A percentile compares a stretch with the other conserved stretches of the same genome.
phyloP scores from a whole-genome alignment of 2,113 vertebrate species.

The Muntiacus muntjak region DNA sequence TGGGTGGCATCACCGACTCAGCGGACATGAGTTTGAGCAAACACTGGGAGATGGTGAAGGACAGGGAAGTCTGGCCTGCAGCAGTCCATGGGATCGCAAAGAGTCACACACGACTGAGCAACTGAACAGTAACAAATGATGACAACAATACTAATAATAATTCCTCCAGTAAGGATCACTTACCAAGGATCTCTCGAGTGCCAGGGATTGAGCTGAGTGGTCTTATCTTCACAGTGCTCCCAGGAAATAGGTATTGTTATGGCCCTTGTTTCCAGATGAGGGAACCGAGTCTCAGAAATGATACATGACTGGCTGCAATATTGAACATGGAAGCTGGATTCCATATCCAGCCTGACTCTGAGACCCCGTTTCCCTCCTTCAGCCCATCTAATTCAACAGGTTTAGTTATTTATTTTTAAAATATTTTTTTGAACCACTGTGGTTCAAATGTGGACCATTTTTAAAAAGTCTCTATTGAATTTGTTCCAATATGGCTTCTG shows the following conservation, averaged over 20 bases:
- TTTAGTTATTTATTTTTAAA: neutral
- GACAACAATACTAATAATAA: neutral
- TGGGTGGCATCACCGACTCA: neutral
- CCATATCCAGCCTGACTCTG: neutral
- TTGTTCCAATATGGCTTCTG: neutral
- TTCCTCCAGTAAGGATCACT: neutral
- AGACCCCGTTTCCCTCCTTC: neutral
- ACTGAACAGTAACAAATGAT: neutral
- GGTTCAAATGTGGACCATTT: neutral
- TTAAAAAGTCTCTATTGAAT: neutral
- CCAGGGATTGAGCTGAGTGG: neutral
- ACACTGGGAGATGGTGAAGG: neutral
- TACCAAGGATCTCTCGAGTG: neutral
- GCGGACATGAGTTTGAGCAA: neutral
- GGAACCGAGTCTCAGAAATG: neutral
- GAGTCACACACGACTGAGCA: fast-evolving
- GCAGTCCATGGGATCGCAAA: neutral
- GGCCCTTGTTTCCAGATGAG: neutral
- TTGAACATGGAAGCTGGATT: neutral
- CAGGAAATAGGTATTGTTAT: neutral
- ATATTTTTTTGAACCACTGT: neutral
- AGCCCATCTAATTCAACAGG: neutral
- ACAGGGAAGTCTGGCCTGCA: neutral
- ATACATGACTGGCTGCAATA: neutral
- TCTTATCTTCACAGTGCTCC: neutral